Evolutionary conservation across 2,797 vertebrate species (phyloP), one percentile per base, ranked within the genome.

Genomic region (Antennarius maculatus): DNA sequence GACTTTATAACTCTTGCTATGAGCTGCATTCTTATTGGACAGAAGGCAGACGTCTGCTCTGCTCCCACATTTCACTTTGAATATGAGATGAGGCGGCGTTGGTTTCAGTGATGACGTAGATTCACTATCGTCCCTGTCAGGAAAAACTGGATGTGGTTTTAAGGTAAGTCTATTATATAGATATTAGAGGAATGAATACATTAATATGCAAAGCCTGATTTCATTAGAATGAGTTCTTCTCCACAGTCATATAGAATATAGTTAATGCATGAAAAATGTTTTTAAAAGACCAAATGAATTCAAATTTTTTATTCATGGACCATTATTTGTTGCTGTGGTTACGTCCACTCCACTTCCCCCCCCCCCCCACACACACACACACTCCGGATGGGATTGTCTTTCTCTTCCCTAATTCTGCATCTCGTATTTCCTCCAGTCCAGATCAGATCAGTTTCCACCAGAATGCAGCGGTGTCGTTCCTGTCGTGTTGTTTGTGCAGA

Each of bases 401-500:
- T 86, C 83, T 31, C 48, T 67, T 52, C 61, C 51, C 45, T 71
- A 84, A 81, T 76, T 48, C 47, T 63, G 16, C 42, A 23, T 81
- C 84, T 86, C 72, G 54, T 66, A 31, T 89, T 88, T 82, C 85
- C 66, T 65, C 6, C 18, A 76, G 67, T 69, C 69, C 53, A 66
- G 70, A 52, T 77, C 68, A 79, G 82, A 84, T 86, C 51, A 66
- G 78, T 88, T 90, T 67, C 84, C 72, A 69, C 77, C 77, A 76
- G 82, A 86, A 83, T 65, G 61, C 55, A 62, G 37, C 6, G 1
- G 18, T 59, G 71, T 77, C 67, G 49, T 31, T 15, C 49, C 48
- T 3, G 63, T 80, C 80, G 79, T 71, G 72, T 45, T 4, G 42
- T 64, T 81, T 72, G 50, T 81, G 70, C 66, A 74, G 67, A 78